phyloP scores from a whole-genome alignment of 2,113 vertebrate genomes.

The Indri indri region DNA sequence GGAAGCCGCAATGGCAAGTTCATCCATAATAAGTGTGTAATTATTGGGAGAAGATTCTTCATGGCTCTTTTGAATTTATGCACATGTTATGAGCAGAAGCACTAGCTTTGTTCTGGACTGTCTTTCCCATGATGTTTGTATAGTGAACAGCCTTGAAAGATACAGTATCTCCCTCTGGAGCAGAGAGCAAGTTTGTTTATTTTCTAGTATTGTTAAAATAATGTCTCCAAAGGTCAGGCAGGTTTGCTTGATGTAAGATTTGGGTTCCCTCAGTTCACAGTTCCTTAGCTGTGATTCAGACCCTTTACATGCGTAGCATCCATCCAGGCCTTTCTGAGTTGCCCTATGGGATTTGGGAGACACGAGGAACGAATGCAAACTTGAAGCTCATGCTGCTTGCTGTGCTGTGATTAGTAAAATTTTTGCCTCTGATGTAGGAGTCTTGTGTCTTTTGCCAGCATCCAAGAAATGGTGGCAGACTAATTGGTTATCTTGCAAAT shows the following conservation, averaged over 20 bases:
- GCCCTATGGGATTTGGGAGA: not conserved
- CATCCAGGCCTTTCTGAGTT: not conserved
- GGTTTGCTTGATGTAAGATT: not conserved
- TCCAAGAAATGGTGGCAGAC: not conserved
- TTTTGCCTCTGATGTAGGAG: not conserved
- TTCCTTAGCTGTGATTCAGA: not conserved
- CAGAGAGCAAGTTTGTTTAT: not conserved
- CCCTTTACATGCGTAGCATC: not conserved
- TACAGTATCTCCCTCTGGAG: not conserved
- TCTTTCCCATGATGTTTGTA: not conserved
- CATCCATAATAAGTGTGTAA: not conserved
- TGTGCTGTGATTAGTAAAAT: not conserved
- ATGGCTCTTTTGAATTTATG: not conserved
- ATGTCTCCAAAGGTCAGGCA: not conserved
- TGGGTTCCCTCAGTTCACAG: not conserved
- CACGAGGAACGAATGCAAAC: not conserved
- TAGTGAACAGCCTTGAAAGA: not conserved
- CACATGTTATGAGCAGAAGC: not conserved
- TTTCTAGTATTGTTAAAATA: not conserved
- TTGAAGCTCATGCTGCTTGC: not conserved
- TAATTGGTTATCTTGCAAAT: not conserved
- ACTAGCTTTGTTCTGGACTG: not conserved
- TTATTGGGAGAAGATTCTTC: not conserved
- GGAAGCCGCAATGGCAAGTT: not conserved
- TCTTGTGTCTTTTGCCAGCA: not conserved